These are phyloP conservation scores for Coilia nasus DNA, from an alignment of 2,797 vertebrate species.

Conservation along the genomic window DNA sequence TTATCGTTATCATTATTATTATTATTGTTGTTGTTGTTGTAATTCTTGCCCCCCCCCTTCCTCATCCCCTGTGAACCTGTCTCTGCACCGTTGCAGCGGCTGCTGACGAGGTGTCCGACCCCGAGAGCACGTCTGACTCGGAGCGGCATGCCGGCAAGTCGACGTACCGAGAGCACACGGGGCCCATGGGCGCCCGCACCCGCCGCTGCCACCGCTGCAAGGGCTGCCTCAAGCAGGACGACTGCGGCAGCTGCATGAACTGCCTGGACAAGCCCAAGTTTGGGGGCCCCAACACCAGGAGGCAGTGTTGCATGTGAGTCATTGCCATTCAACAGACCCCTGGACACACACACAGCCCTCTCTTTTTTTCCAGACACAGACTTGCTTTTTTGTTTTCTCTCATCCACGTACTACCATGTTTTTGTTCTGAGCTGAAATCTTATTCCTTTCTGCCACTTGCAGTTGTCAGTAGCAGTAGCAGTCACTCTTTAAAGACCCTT, in stretches of 20 bases:
- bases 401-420: not conserved
- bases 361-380: too few species aligned
- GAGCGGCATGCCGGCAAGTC: not conserved
- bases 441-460: constrained; percentile 6
- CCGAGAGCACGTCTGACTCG: constrained; percentile 58
- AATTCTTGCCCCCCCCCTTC: not conserved
- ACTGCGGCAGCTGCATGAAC: constrained; percentile 86
- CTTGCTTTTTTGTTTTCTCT: not conserved
- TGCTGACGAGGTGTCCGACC: constrained; percentile 65
- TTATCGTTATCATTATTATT: too few species aligned
- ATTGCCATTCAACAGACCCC: not conserved
- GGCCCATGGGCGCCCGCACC: constrained; percentile 47
- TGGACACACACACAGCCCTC: not conserved
- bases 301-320: constrained; percentile 93
- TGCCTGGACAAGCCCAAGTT: constrained; percentile 94
- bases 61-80: not conserved
- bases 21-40: not conserved
- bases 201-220: constrained; percentile 80
- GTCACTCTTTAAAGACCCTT: too few species aligned
- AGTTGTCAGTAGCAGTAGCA: not conserved
- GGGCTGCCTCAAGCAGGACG: constrained; percentile 80
- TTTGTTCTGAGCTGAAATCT: not conserved
- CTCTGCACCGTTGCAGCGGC: constrained; percentile 49
- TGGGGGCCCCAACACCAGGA: constrained; percentile 91
- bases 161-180: too few species aligned